Base-by-base conservation (phyloP, 2,113 vertebrate species). In the Calidris pugnax region DNA sequence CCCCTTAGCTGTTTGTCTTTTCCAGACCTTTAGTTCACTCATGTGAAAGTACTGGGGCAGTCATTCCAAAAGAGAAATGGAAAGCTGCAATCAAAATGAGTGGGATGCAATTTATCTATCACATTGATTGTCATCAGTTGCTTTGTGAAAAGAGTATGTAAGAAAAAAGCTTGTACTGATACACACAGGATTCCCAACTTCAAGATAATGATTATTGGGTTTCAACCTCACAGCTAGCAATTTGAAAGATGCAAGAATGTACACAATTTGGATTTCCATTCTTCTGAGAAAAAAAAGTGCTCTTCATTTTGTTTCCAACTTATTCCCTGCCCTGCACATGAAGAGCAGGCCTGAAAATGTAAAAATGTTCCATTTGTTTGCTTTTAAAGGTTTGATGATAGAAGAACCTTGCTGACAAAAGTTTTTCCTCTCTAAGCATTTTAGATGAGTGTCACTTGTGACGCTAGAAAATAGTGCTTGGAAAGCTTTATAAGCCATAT, bases 71-170 rank as follows among this genome's bases (percentile, higher is more conserved):
- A 87, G 53, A 93, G 86, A 90, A 87, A 90, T 21, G 5, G 43
- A 93, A 93, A 95, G 80, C 82, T 94, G 51, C 80, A 94, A 96
- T 94, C 75, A 93, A 64, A 96, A 76, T 60, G 77, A 91, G 66
- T 79, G 69, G 82, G 53, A 81, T 93, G 66, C 57, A 91, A 93
- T 93, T 96, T 95, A 74, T 77, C 85, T 71, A 56, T 80, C 90
- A 88, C 72, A 71, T 28, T 75, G 85, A 77, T 74, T 80, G 68
- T 77, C 67, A 84, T 88, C 75, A 26, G 26, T 37, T 51, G 12
- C 30, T 90, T 81, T 92, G 39, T 79, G 57, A 33, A 82, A 94
- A 87, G 66, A 85, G 59, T 62, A 50, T 6, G 7, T 35, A 27
- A 72, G 90, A 93, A 90, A 63, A 72, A 51, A 87, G 51, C 18